phyloP scores from a whole-genome alignment of 2,797 vertebrate genomes.

The Microctenopoma lineatum region DNA sequence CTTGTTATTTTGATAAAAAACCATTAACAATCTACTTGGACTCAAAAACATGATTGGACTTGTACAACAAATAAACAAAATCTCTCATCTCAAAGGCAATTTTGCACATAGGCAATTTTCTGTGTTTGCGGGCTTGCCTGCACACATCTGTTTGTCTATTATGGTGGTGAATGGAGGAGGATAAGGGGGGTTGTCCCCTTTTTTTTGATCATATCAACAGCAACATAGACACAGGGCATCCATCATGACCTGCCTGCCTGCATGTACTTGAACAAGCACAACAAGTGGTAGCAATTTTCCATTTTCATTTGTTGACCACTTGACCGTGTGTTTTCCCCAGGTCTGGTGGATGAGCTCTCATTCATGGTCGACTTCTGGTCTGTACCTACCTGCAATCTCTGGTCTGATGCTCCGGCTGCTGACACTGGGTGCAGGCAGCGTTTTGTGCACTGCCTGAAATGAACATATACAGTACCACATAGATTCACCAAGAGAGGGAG shows the following conservation, averaged over 20 bases:
- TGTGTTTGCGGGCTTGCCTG: constrained; percentile 44
- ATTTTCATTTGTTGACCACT: constrained; percentile 88
- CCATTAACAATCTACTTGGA: constrained; percentile 53
- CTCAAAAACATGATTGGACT: constrained; percentile 67
- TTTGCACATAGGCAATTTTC: constrained; percentile 75
- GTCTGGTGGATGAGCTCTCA: constrained; percentile 71
- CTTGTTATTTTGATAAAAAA: constrained; percentile 61
- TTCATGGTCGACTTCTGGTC: constrained; percentile 64
- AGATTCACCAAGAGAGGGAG: neutral
- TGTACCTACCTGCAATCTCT: constrained; percentile 38
- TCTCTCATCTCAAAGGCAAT: constrained; percentile 70
- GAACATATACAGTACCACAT: constrained; percentile 19
- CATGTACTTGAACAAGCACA: constrained; percentile 76
- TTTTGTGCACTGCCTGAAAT: constrained; percentile 19
- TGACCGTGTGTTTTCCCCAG: constrained; percentile 83
- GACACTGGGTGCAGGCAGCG: constrained; percentile 19
- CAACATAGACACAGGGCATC: constrained; percentile 68
- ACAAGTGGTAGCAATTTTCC: constrained; percentile 87
- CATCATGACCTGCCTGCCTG: constrained; percentile 77
- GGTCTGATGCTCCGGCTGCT: constrained; percentile 42
- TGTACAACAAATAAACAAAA: constrained; percentile 69
- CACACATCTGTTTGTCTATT: constrained; percentile 71
- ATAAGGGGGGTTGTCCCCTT: constrained; percentile 19
- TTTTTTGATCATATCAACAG: constrained; percentile 81
- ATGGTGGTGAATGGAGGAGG: constrained; percentile 39